Evolutionary conservation across 1,140 invertebrate species (phyloP), one percentile per base, ranked within the genome.

Genomic region (Drosophila dunni): DNA sequence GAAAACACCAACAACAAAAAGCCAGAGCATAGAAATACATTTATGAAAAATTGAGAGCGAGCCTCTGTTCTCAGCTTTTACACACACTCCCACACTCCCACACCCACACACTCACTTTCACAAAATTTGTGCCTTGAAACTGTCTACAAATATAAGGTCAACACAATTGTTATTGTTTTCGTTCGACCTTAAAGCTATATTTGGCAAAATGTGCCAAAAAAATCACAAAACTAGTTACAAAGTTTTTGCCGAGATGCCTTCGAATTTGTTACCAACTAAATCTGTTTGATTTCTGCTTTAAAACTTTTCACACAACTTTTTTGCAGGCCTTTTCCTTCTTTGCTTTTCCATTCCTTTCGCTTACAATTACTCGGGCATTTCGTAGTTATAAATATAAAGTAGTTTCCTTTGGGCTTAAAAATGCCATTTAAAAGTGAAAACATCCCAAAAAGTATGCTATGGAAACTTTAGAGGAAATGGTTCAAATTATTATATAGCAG

Each of bases 1-100:
- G 70, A 80, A 75, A 89, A 89, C 75, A 81, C 42, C 63, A 80
- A 83, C 61, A 80, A 78, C 67, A 65, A 64, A 74, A 71, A 44
- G 48, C 29, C 48, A 64, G 40, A 71, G 62, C 53, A 60, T 40
- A 61, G 64, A 75, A 58, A 86, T 54, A 81, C 64, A 57, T 66
- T 63, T 74, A 83, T 77, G 62, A 64, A 79, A 77, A 79, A 73
- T 72, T 61, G 20, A 54, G 61, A 60, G 17, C 17, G 46, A 38
- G 13, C 8, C 56, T 17, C 54, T 5, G 1, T 40, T 5, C 38
- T 15, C 56, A 44, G 17, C 11, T 38, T 44, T 29, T 24, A 45
- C 17, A 11, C 24, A 11, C 17, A 11, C 24, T 1, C 29, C 5
- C 5, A 11, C 11, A 33, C 24, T 4, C 24, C 3, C 0, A 29